These are phyloP conservation scores for Hypsibius dujardini DNA, from an alignment of 1,140 invertebrate genomes.

Conservation along the genomic window DNA sequence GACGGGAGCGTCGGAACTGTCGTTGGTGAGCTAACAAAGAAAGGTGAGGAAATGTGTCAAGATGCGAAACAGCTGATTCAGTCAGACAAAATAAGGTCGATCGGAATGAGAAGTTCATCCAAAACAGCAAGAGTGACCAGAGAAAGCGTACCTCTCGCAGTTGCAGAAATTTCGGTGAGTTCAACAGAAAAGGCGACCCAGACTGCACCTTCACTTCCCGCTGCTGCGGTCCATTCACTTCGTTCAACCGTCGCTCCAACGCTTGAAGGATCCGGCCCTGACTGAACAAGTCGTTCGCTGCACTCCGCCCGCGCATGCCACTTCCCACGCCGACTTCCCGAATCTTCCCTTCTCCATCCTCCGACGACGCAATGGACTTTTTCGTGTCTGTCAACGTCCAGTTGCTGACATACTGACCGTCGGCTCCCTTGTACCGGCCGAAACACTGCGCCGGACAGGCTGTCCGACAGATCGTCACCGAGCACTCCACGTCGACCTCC, in stretches of 20 bases:
- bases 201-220: neutral
- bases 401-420: neutral
- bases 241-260: neutral
- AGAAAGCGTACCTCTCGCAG: neutral
- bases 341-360: neutral
- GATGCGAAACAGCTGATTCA: neutral
- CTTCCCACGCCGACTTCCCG: no score
- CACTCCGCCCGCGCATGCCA: no score
- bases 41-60: neutral
- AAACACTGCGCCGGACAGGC: neutral
- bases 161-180: neutral
- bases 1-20: neutral
- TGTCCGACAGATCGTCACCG: slow-evolving; percentile 5
- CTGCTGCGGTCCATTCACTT: slow-evolving; percentile 4
- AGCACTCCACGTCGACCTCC: slow-evolving; percentile 38
- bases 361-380: neutral
- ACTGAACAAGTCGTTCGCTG: no score
- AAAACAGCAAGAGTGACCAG: neutral
- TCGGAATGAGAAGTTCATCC: neutral
- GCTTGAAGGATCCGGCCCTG: neutral
- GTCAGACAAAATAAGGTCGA: neutral
- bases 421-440: neutral
- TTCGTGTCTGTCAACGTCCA: neutral
- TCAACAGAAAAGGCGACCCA: neutral
- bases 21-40: neutral